A percentile compares a stretch with the other conserved stretches of the same genome.
Evolutionary conservation across 2,888 invertebrate species (phyloP).

Genomic region (Sturmia bella): DNA sequence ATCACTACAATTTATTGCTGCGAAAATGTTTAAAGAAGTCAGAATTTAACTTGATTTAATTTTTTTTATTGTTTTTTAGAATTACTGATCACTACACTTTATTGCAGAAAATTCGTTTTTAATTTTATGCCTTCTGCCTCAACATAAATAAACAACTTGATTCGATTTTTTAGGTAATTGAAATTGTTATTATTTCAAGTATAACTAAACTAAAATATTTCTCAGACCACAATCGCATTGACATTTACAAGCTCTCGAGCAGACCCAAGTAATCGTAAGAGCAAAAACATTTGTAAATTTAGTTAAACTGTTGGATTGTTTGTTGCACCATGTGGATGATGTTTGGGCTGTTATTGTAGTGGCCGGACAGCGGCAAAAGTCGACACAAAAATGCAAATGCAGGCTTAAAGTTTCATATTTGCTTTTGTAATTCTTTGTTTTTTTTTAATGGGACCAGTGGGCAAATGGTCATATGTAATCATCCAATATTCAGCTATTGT

Average conservation of each 20-base stretch:
- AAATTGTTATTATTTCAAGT: too few relatives aligned
- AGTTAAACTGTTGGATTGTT: conserved; percentile 33
- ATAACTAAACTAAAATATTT: background rate
- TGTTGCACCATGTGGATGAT: conserved; percentile 12
- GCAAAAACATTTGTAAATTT: conserved; percentile 54
- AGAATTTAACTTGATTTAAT: background rate
- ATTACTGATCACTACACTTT: too few relatives aligned
- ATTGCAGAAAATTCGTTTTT: background rate
- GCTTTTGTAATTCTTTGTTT: background rate
- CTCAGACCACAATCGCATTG: background rate
- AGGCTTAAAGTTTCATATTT: conserved; percentile 4
- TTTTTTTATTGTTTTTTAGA: background rate
- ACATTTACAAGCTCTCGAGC: background rate
- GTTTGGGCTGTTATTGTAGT: conserved; percentile 4
- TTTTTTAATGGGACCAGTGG: background rate
- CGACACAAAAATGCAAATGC: conserved; percentile 17
- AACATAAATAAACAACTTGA: too few relatives aligned
- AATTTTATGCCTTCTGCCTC: too few relatives aligned
- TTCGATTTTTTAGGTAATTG: too few relatives aligned
- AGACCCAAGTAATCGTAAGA: conserved; percentile 36
- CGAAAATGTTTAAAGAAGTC: too few relatives aligned
- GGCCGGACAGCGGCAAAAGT: background rate
- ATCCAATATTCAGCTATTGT: conserved; percentile 37
- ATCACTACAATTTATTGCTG: too few relatives aligned
- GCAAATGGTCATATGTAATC: conserved; percentile 36